phyloP scores from a whole-genome alignment of 2,888 invertebrate genomes.

The Seira musarum region DNA sequence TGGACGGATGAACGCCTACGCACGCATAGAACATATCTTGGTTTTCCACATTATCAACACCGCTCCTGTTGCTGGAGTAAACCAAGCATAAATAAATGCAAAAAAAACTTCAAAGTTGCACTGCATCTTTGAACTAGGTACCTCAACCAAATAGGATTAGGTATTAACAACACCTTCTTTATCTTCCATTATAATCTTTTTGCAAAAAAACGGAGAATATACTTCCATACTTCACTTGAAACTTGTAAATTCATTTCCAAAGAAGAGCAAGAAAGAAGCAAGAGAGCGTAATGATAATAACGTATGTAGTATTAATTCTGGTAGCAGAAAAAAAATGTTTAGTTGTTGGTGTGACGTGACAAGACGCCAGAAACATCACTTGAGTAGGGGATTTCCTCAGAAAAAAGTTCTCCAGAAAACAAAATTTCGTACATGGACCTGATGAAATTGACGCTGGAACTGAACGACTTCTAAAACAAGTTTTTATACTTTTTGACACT shows the following conservation, averaged over 20 bases:
- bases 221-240: background rate
- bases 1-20: conserved; percentile 22
- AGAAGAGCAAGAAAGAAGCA: no score
- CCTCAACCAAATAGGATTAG: background rate
- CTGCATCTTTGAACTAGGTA: background rate
- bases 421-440: background rate
- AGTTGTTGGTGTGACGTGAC: background rate
- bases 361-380: background rate
- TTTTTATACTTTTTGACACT: background rate
- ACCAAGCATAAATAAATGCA: background rate
- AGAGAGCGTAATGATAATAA: no score
- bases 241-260: background rate
- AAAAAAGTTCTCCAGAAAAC: conserved; percentile 2
- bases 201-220: background rate
- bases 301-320: no score
- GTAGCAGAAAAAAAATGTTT: no score
- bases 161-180: background rate
- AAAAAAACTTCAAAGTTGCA: background rate
- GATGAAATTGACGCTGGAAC: background rate
- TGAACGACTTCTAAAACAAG: no score
- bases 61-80: background rate
- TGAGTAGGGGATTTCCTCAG: background rate
- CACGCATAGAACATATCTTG: background rate
- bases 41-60: no score
- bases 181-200: background rate